These are phyloP conservation scores for Zingel zingel DNA, from an alignment of 2,113 vertebrate species.

Conservation along the genomic window DNA sequence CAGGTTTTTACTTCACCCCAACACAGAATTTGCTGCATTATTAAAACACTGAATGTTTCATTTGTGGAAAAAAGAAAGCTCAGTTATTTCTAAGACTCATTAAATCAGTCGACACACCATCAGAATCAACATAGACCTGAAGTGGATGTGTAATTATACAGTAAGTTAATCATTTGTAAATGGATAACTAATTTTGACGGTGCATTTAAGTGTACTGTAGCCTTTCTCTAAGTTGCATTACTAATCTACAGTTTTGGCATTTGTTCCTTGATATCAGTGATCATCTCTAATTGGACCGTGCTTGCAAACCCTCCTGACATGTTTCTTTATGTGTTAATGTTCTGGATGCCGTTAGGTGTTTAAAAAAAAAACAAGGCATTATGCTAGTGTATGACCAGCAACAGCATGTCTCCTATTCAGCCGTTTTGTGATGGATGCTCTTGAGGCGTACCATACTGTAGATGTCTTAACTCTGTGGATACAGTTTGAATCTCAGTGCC, in stretches of 20 bases:
- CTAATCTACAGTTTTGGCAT: conserved; percentile 35
- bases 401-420: conserved; percentile 57
- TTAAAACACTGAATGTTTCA: conserved; percentile 41
- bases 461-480: conserved; percentile 54
- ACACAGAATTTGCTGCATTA: conserved; percentile 50
- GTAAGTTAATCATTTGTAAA: conserved; percentile 51
- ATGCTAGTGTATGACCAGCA: conserved; percentile 58
- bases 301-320: conserved; percentile 50
- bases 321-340: conserved; percentile 65
- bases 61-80: conserved; percentile 34
- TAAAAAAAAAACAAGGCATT: conserved; percentile 35
- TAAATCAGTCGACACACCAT: conserved; percentile 36
- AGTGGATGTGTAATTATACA: conserved; percentile 42
- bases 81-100: conserved; percentile 38
- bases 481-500: conserved; percentile 55
- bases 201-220: conserved; percentile 46
- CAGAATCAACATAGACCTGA: conserved; percentile 33
- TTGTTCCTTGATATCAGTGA: conserved; percentile 50
- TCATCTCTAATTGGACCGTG: conserved; percentile 53
- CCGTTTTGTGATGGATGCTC: conserved; percentile 26
- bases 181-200: conserved; percentile 42
- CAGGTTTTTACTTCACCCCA: conserved; percentile 37
- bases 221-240: conserved; percentile 47
- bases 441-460: conserved; percentile 28
- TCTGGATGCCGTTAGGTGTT: conserved; percentile 68